Conservation (phyloP, 2,888 invertebrate genomes). For the Andrena dorsata region DNA sequence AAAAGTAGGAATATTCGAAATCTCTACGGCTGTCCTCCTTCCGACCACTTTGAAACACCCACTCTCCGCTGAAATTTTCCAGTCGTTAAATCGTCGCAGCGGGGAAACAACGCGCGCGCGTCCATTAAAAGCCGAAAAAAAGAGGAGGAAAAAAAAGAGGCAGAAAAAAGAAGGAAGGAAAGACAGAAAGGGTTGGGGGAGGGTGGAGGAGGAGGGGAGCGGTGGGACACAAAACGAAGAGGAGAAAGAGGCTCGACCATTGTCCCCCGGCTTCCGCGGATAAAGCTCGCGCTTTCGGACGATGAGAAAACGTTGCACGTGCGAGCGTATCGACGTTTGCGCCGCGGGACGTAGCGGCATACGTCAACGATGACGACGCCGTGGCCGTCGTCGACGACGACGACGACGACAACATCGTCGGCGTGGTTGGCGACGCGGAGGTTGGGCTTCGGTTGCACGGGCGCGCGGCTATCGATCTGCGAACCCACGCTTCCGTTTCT, state of each 20-base stretch:
- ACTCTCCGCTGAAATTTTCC: slow-evolving; percentile 34
- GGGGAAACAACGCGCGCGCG: slow-evolving; percentile 36
- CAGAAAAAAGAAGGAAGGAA: neutral
- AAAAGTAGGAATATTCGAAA: neutral
- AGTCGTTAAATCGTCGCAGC: slow-evolving; percentile 50
- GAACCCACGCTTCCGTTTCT: slow-evolving; percentile 78
- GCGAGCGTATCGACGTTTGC: slow-evolving; percentile 71
- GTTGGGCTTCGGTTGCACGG: slow-evolving; percentile 81
- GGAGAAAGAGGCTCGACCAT: slow-evolving; percentile 46
- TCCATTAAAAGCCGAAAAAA: slow-evolving; percentile 43
- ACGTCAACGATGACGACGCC: slow-evolving; percentile 56
- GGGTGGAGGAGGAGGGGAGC: neutral
- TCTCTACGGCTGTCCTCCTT: neutral
- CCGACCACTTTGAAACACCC: slow-evolving; percentile 25
- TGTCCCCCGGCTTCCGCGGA: slow-evolving; percentile 51
- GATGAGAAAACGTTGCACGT: slow-evolving; percentile 76
- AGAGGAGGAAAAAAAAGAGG: neutral
- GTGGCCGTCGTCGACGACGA: slow-evolving; percentile 35
- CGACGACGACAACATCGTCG: slow-evolving; percentile 54
- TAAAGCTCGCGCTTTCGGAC: slow-evolving; percentile 63
- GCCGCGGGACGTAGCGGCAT: slow-evolving; percentile 47
- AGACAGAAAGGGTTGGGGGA: neutral
- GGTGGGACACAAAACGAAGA: neutral
- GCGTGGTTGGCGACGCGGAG: slow-evolving; percentile 68
- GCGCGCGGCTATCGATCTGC: slow-evolving; percentile 81